Base-by-base conservation (phyloP, 2,888 invertebrate genomes). In the Phaonia tiefii region DNA sequence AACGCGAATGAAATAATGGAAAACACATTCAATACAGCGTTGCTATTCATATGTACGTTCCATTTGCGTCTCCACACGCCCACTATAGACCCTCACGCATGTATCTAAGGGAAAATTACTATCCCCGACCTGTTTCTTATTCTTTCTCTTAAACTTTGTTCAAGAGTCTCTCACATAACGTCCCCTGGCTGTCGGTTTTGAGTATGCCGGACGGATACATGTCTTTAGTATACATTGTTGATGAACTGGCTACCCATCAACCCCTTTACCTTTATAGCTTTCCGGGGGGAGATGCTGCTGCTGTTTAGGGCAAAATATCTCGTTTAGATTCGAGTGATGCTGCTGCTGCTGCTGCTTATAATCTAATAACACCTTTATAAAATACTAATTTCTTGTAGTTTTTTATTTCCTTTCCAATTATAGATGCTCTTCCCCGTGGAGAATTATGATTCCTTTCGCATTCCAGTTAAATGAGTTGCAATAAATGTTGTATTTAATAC, bases 11-110 rank as follows among this genome's bases (percentile, higher is more conserved):
- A 31, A 31, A 31, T 31, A 31, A 31, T 31, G 8, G 8, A 31
- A 31, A 31, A 3, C 8, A 31, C 31, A 31, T 3, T 31, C 31
- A 31, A 31, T 31, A 8, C 3, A 3, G 31, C 8, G 31, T 5
- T 5, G 31, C 31, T 22, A 51, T 46, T 51, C 51, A 54, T 25
- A 31, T 31, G 31, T 31, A 54, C 54, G 54, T 54, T 25, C 44
- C n/a, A 44, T 44, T 46, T n/a, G 17, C 15, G n/a, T 4, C 46
- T 5, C 46, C 15, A 4, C 54, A 20, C 22, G 7, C 46, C n/a
- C 46, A 17, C 46, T 15, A 4, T 22, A 46, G 15, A 49, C 0
- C 1, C 54, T 25, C 54, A 51, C 51, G 22, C 20, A 22, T 20
- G 2, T 46, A 15, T n/a, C n/a, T n/a, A 44, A 37, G 7, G 13